Conservation (phyloP, 2,113 vertebrate species). For the Pagrus major region DNA sequence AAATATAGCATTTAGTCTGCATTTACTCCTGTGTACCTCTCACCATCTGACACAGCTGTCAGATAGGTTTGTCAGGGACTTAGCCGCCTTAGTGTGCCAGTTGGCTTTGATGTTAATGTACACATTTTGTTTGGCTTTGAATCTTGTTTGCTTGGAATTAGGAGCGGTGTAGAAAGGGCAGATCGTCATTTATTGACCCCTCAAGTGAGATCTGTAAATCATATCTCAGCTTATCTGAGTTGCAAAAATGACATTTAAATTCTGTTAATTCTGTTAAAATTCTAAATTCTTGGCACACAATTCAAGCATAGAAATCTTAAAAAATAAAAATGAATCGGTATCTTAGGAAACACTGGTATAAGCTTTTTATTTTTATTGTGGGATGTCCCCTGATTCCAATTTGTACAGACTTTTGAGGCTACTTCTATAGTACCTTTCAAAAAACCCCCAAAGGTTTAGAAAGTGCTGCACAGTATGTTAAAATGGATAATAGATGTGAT, state of each 20-base stretch:
- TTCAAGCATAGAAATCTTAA: too few relatives aligned
- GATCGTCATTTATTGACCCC: neutral
- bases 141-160: slow-evolving; percentile 28
- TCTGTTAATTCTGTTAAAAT: too few relatives aligned
- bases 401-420: neutral
- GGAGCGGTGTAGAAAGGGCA: slow-evolving; percentile 11
- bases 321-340: too few relatives aligned
- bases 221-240: neutral
- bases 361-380: too few relatives aligned
- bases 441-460: neutral
- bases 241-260: neutral
- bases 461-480: neutral
- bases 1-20: slow-evolving; percentile 60
- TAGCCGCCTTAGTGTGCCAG: slow-evolving; percentile 14
- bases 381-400: too few relatives aligned
- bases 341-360: too few relatives aligned
- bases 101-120: slow-evolving; percentile 56
- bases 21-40: slow-evolving; percentile 43
- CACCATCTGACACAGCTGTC: slow-evolving; percentile 60
- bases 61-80: slow-evolving; percentile 48
- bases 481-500: neutral
- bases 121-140: slow-evolving; percentile 51
- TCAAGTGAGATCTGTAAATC: slow-evolving; percentile 9
- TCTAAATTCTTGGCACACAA: too few relatives aligned
- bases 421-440: neutral